Base-by-base conservation (phyloP, 2,113 vertebrate genomes). In the Limnothrissa miodon region DNA sequence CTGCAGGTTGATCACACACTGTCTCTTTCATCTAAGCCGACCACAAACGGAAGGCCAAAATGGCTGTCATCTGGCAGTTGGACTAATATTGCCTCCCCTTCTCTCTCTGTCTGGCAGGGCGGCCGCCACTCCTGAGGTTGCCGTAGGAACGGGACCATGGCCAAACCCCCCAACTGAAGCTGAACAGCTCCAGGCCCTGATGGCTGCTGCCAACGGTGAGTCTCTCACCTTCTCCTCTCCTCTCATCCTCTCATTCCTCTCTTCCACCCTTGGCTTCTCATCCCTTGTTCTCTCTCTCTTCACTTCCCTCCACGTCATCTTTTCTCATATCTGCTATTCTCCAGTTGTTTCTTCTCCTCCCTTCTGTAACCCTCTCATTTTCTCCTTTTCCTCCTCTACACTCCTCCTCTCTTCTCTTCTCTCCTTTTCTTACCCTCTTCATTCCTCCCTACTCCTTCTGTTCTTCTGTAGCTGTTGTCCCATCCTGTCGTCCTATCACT, bases 141-240 rank as follows among this genome's bases (percentile, higher is more conserved):
- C 94, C 85, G 96, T 99, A 92, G 98, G 98, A 95, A 97, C 96
- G 19, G 97, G 97, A 91, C 97, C 97, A 80, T 99, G 98, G 98
- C 97, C 97, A 25, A 98, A 97, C 91, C 98, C 98, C 92, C 97
- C 97, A 81, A 98, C 97, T 85, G 98, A 99, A 88, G 97, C 98
- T 0, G 98, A 99, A 92, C 94, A 98, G 95, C 96, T 99, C 88
- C 97, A 99, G 89, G 98, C 97, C 59, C 95, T 99, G 94, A 99
- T 99, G 96, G 98, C 97, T 17, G 97, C 98, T 13, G 97, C 97
- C 62, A 98, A 98, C 0, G 97, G 98, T 99, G 90, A 95, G 91
- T 83, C 81, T 78, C 36, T 45, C 87, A 86, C 83, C 74, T 1
- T 7, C 83, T 82, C 62, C 45, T 2, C 13, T 23, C 45, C 13